Evolutionary conservation across 2,888 invertebrate genomes (phyloP).

Genomic region (Dynastes tityus): DNA sequence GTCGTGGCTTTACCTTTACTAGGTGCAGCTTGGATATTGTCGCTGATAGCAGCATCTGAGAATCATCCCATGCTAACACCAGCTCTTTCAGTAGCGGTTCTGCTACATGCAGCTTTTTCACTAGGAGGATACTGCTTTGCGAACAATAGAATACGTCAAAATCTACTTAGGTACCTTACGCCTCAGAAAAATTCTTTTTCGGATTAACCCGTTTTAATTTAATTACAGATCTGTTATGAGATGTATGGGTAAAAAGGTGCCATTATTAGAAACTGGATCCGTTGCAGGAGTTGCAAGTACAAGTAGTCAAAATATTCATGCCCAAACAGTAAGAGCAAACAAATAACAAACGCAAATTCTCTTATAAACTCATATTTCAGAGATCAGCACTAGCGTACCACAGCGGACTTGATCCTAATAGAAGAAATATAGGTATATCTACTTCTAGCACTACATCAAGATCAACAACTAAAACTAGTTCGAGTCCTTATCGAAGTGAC

Average conservation of each 20-base stretch:
- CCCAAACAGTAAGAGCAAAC: slow-evolving; percentile 71
- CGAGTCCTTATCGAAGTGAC: slow-evolving; percentile 92
- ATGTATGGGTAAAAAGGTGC: slow-evolving; percentile 88
- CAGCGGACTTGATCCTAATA: slow-evolving; percentile 76
- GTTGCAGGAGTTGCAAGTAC: slow-evolving; percentile 78
- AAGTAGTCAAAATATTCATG: slow-evolving; percentile 84
- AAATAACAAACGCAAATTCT: not conserved
- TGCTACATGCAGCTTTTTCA: slow-evolving; percentile 87
- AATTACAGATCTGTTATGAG: slow-evolving; percentile 77
- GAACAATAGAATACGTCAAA: slow-evolving; percentile 87
- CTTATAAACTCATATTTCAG: slow-evolving; percentile 63
- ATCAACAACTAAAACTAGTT: slow-evolving; percentile 95
- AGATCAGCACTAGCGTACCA: slow-evolving; percentile 89
- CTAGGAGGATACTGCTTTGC: slow-evolving; percentile 90
- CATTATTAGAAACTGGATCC: slow-evolving; percentile 83
- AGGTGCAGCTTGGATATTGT: slow-evolving; percentile 90
- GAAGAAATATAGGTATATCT: slow-evolving; percentile 91
- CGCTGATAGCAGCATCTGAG: slow-evolving; percentile 84
- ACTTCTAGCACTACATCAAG: slow-evolving; percentile 95
- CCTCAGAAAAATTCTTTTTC: not conserved
- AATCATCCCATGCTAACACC: slow-evolving; percentile 82
- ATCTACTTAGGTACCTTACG: slow-evolving; percentile 73
- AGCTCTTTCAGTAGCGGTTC: slow-evolving; percentile 83
- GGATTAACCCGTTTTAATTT: not conserved
- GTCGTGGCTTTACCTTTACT: slow-evolving; percentile 89